These are phyloP conservation scores for Pentalonia nigronervosa DNA, from an alignment of 1,140 invertebrate genomes.

Conservation along the genomic window DNA sequence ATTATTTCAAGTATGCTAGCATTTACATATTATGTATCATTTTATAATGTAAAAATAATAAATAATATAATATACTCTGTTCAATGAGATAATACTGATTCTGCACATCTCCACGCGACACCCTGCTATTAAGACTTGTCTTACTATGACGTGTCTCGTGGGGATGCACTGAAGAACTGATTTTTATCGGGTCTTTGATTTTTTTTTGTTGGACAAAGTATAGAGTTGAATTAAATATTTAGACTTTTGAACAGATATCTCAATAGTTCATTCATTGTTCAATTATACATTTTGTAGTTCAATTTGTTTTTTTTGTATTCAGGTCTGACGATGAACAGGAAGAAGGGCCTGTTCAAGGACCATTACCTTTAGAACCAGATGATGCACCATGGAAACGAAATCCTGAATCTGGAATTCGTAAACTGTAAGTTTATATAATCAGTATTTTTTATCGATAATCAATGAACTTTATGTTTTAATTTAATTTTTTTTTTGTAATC, in stretches of 20 bases:
- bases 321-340: constrained; percentile 68
- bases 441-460: background rate
- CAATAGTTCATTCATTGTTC: background rate
- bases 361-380: constrained; percentile 92
- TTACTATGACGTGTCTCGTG: too few relatives aligned
- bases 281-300: background rate
- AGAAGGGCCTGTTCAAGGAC: constrained; percentile 91
- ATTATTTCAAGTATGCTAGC: background rate
- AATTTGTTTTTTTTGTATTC: background rate
- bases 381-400: constrained; percentile 89
- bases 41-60: background rate
- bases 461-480: background rate
- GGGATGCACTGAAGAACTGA: too few relatives aligned
- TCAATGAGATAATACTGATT: background rate
- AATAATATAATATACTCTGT: background rate
- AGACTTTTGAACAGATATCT: background rate
- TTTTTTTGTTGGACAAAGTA: background rate
- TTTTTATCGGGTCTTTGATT: background rate
- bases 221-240: background rate
- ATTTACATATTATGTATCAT: background rate
- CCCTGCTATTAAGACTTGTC: too few relatives aligned
- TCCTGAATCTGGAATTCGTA: constrained; percentile 85
- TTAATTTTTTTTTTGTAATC: background rate
- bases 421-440: constrained; percentile 79
- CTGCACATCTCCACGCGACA: too few relatives aligned